Base-by-base conservation (phyloP, 2,888 invertebrate genomes). In the Cancer borealis region DNA sequence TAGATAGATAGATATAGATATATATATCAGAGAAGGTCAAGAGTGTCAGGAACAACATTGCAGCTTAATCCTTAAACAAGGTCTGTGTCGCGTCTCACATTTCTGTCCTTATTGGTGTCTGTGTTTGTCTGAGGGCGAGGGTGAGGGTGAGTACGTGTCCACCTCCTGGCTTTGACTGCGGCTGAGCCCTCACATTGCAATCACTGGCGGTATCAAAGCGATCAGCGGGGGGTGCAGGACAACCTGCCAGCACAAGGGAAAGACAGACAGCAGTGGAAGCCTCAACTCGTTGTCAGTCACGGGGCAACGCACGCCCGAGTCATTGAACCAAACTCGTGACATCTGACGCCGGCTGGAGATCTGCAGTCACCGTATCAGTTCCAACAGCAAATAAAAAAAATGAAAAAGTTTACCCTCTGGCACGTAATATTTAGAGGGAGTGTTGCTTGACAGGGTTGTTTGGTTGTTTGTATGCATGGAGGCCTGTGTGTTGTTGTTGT, bases 111-210 rank as follows among this genome's bases (percentile, higher is more conserved):
- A 17, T 54, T 12, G 21, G 66, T 66, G n/a, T 66, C n/a, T 66
- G n/a, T 21, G n/a, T 66, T 17, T 17, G 17, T 14, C 60, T 66
- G 60, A 66, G 60, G 60, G 60, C 17, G 4, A 21, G 21, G 60
- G 60, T 66, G 66, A n/a, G 4, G 66, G n/a, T 3, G 66, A 66
- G 14, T 21, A n/a, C n/a, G 21, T 66, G n/a, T 66, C 66, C 21
- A 21, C 66, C 14, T 2, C 66, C 66, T 66, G 66, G 66, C 66
- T 66, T 66, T 66, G 66, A 66, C 5, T 66, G n/a, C 21, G 66
- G 66, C 66, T 66, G n/a, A 14, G n/a, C 66, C n/a, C 66, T 66
- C n/a, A 66, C 66, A n/a, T n/a, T 66, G 66, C 66, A 66, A 66
- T 66, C 66, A 66, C 66, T n/a, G 66, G n/a, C 0, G 66, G 66